A percentile compares a stretch with the other conserved stretches of the same genome.
These are phyloP conservation scores for Chrysemys picta DNA, from an alignment of 2,113 vertebrate genomes.

Conservation along the genomic window DNA sequence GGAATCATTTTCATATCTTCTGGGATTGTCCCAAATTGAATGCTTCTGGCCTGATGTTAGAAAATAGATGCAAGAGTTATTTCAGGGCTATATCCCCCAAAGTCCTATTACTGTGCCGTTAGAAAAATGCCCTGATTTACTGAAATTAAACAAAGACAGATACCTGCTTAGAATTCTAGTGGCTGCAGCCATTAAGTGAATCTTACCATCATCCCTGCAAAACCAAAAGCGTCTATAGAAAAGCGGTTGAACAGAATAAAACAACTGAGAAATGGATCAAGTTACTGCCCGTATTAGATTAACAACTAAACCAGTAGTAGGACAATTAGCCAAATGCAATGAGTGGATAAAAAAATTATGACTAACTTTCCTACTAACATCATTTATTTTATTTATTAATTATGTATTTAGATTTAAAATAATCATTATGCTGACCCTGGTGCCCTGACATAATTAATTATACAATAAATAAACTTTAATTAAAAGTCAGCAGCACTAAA, in stretches of 20 bases:
- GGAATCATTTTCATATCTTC: constrained; percentile 46
- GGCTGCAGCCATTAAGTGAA: background rate
- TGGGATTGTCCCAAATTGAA: constrained; percentile 50
- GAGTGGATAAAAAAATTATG: background rate
- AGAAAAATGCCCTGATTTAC: constrained; percentile 29
- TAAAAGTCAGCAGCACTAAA: constrained; percentile 22
- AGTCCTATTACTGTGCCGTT: constrained; percentile 29
- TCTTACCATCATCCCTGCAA: background rate
- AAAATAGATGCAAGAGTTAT: constrained; percentile 49
- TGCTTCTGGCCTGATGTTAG: constrained; percentile 42
- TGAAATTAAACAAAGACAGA: background rate
- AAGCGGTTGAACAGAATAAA: background rate
- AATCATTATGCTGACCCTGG: background rate
- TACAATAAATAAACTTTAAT: constrained; percentile 38
- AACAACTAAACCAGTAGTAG: background rate
- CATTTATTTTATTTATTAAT: background rate
- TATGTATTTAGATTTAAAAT: background rate
- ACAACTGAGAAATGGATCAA: background rate
- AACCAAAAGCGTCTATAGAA: background rate
- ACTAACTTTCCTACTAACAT: background rate
- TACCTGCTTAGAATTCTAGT: background rate
- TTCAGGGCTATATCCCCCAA: constrained; percentile 36
- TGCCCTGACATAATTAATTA: constrained; percentile 34
- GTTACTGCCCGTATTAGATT: background rate
- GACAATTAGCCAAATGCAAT: background rate